Conservation (phyloP, 2,797 vertebrate genomes). For the Synaphobranchus kaupii region DNA sequence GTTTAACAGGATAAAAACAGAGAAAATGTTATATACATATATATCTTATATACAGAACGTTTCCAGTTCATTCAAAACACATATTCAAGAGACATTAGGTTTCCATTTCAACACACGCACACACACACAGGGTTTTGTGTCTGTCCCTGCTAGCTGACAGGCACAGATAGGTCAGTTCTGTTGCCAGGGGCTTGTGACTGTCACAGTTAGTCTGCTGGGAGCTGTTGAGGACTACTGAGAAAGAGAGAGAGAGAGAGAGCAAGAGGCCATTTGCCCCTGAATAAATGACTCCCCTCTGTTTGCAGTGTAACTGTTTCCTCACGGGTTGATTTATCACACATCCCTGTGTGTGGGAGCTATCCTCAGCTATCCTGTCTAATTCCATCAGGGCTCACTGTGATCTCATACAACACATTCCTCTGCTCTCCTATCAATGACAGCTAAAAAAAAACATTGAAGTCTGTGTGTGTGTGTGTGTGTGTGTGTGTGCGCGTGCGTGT, state of each 20-base stretch:
- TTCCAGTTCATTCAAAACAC: not conserved
- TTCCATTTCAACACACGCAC: not conserved
- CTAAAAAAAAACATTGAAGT: not conserved
- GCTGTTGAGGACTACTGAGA: not conserved
- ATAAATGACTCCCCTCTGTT: conserved; percentile 2
- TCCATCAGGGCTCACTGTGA: not conserved
- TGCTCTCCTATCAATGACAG: not conserved
- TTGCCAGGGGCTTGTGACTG: not conserved
- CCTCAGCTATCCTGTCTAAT: not conserved
- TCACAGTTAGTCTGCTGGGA: not conserved
- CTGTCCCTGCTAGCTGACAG: not conserved
- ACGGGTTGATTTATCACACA: not conserved
- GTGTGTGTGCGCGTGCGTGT: not conserved
- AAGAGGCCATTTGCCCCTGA: not conserved
- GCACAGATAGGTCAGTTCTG: not conserved
- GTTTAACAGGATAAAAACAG: not conserved
- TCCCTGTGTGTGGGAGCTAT: not conserved
- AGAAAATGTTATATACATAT: not conserved
- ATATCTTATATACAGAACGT: not conserved
- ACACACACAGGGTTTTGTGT: not conserved
- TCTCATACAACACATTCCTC: not conserved
- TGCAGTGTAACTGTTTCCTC: not conserved
- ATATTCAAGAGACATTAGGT: not conserved
- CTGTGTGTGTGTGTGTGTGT: not conserved
- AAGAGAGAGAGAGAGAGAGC: not conserved